Evolutionary conservation across 2,888 invertebrate genomes (phyloP), one percentile per base, ranked within the genome.

Genomic region (Pristionchus maxplancki): DNA sequence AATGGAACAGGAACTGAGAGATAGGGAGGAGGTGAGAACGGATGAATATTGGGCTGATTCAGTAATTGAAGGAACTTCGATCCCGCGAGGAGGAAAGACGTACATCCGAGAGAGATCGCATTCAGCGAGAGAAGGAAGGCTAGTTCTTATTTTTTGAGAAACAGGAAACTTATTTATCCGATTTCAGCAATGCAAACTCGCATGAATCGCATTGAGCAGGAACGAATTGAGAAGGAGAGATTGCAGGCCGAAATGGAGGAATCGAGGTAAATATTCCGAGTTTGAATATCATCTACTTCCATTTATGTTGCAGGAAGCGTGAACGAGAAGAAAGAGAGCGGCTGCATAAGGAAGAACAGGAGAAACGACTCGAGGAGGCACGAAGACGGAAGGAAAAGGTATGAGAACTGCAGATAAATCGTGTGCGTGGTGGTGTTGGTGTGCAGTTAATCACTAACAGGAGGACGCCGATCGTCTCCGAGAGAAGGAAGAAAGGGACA

Each of bases 401-500:
- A 50, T 5, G 31, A 17, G 17, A 71, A 34, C 31, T 28, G 34
- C 34, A 15, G 37, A 1, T 1, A 20, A 5, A n/a, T 83, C 2
- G 28, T 53, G 82, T n/a, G n/a, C 0, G 44, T 48, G 81, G 28
- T n/a, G 40, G 40, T 34, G 11, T 40, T 40, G 58, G n/a, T 50
- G 50, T 37, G 62, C 1, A 44, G 20, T 44, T 85, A 8, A 31
- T n/a, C 2, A n/a, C n/a, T 44, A 44, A 71, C 48, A 87, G 86
- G 86, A 87, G 31, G 86, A 87, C 6, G 50, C 34, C 4, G 50
- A 87, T 13, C 86, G 86, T 15, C 86, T 11, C 8, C 28, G 11
- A 17, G 71, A 87, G 67, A 88, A 88, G 78, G 81, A 88, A 48
- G 87, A 87, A 11, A 48, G 87, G 50, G 87, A 87, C n/a, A 87